These are phyloP conservation scores for Portunus trituberculatus DNA, from an alignment of 1,140 invertebrate species.

Conservation along the genomic window DNA sequence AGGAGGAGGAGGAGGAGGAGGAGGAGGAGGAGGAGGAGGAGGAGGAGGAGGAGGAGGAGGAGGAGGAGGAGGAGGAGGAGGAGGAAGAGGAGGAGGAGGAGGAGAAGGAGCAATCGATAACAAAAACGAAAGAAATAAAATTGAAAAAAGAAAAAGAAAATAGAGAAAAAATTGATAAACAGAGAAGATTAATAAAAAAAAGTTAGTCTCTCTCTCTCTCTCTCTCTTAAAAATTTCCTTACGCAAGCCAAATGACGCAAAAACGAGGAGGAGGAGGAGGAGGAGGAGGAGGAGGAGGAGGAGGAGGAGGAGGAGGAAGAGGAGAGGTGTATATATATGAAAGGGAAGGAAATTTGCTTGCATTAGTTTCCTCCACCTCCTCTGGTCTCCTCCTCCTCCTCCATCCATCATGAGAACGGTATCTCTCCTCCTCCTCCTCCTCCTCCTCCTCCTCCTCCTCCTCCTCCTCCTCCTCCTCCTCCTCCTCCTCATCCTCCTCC, in stretches of 20 bases:
- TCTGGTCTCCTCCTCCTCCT: not conserved
- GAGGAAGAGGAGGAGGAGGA: not conserved
- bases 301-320: not conserved
- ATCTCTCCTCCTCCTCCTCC: not conserved
- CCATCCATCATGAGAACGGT: not conserved
- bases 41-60: not conserved
- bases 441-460: no score
- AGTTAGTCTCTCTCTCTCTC: not conserved
- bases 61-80: slow-evolving; percentile 4
- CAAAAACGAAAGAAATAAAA: not conserved
- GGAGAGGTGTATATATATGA: not conserved
- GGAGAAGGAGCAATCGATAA: not conserved
- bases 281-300: not conserved
- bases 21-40: not conserved
- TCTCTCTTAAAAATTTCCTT: not conserved
- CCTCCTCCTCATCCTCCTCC: not conserved
- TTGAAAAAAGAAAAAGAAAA: not conserved
- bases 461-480: not conserved
- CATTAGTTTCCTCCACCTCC: not conserved
- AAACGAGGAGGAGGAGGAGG: no score
- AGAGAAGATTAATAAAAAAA: not conserved
- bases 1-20: slow-evolving; percentile 8
- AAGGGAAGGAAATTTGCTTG: not conserved
- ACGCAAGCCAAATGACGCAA: not conserved
- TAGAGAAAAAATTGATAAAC: not conserved